Conservation (phyloP, 2,113 vertebrate genomes). For the Coracopsis vasa region DNA sequence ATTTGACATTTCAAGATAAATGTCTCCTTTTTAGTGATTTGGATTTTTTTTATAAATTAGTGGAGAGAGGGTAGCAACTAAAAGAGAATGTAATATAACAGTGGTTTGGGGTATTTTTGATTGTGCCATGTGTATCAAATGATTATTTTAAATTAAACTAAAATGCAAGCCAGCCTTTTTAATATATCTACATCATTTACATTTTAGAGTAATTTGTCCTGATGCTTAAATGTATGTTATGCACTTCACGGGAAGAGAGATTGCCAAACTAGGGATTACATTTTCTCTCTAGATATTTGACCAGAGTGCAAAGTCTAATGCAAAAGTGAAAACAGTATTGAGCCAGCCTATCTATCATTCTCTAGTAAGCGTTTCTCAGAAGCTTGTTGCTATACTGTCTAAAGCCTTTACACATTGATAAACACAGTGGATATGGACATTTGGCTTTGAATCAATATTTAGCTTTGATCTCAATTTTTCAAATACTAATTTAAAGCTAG, state of each 20-base stretch:
- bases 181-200: background rate
- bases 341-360: background rate
- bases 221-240: background rate
- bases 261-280: background rate
- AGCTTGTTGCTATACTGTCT: background rate
- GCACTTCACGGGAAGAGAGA: background rate
- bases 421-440: background rate
- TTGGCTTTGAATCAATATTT: background rate
- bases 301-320: background rate
- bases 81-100: background rate
- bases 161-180: background rate
- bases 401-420: background rate
- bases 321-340: background rate
- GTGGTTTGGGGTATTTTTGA: background rate
- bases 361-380: background rate
- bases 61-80: background rate
- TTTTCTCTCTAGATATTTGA: background rate
- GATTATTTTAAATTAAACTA: background rate
- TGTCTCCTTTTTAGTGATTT: background rate
- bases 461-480: background rate
- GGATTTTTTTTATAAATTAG: background rate
- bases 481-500: background rate
- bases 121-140: background rate
- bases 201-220: background rate
- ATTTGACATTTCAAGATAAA: background rate